Evolutionary conservation across 2,797 vertebrate genomes (phyloP).

Genomic region (Aratinga solstitialis): DNA sequence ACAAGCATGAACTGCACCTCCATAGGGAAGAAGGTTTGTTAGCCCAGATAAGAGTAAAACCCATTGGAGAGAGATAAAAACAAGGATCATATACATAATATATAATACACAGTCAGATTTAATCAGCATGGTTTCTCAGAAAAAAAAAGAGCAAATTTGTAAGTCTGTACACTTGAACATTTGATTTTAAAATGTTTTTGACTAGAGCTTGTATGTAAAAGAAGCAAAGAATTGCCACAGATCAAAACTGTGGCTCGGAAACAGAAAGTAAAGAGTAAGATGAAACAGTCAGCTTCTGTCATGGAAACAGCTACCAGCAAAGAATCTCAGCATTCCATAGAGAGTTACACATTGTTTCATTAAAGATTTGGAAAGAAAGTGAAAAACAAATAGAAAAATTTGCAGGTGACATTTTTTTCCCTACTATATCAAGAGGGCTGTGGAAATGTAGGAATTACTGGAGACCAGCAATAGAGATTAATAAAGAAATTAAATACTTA

Average conservation of each 20-base stretch:
- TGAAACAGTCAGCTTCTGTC: neutral
- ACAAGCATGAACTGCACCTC: neutral
- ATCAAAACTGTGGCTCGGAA: neutral
- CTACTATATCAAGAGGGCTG: neutral
- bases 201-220: neutral
- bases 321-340: neutral
- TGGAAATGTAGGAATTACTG: neutral
- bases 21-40: neutral
- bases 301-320: neutral
- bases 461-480: neutral
- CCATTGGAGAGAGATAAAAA: neutral
- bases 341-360: neutral
- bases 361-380: neutral
- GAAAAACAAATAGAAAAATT: neutral
- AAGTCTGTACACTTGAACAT: neutral
- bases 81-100: neutral
- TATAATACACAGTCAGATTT: neutral
- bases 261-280: neutral
- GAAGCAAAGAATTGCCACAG: neutral
- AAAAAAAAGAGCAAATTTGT: neutral
- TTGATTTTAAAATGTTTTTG: slow-evolving; percentile 14
- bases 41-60: neutral
- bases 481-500: neutral
- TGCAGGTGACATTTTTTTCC: neutral
- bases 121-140: neutral